Evolutionary conservation across 2,113 vertebrate genomes (phyloP).

Genomic region (Gasterosteus aculeatus): DNA sequence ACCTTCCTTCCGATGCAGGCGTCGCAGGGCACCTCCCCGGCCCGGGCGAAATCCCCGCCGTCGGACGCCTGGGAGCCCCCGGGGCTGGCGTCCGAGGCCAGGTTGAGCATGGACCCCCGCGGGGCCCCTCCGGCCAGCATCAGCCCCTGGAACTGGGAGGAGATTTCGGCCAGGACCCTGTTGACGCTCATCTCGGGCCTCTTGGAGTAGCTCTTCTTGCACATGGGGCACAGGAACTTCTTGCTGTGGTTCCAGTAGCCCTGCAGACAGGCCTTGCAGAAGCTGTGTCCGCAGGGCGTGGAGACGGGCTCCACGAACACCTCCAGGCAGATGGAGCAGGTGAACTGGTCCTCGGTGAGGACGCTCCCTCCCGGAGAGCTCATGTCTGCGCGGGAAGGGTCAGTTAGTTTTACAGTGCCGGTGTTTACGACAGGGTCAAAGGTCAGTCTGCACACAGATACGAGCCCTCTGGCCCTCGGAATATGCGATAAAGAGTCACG

Average conservation of each 20-base stretch:
- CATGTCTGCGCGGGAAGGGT: conserved; percentile 28
- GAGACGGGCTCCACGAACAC: conserved; percentile 89
- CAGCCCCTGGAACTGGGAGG: conserved; percentile 77
- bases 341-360: conserved; percentile 86
- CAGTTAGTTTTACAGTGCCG: no score
- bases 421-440: conserved; percentile 6
- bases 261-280: conserved; percentile 87
- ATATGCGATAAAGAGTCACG: not conserved
- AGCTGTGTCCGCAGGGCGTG: conserved; percentile 91
- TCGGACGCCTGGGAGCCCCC: not conserved
- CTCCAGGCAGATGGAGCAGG: conserved; percentile 92
- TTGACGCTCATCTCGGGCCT: conserved; percentile 84
- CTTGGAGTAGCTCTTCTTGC: conserved; percentile 80
- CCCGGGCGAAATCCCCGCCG: conserved; percentile 66
- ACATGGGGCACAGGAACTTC: conserved; percentile 85
- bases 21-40: conserved; percentile 82
- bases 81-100: not conserved
- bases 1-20: conserved; percentile 84
- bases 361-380: conserved; percentile 49
- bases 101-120: conserved; percentile 34
- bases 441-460: conserved; percentile 1
- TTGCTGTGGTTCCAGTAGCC: conserved; percentile 81
- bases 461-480: not conserved
- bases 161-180: conserved; percentile 82
- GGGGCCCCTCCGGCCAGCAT: not conserved